These are phyloP conservation scores for Hepsetus odoe DNA, from an alignment of 2,113 vertebrate species.

Conservation along the genomic window DNA sequence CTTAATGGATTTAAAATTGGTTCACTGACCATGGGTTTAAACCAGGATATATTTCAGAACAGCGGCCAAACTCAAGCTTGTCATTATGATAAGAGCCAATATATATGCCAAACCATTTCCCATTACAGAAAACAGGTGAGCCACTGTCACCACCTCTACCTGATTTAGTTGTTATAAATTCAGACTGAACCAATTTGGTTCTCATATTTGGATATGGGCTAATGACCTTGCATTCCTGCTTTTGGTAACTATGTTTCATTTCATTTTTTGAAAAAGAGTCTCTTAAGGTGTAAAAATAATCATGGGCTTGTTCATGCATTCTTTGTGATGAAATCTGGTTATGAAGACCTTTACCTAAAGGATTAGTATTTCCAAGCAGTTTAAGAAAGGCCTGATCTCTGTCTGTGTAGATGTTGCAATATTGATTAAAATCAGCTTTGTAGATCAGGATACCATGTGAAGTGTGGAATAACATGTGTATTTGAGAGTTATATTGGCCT, in stretches of 20 bases:
- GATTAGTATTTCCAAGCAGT: not conserved
- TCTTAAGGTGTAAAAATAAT: not conserved
- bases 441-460: not conserved
- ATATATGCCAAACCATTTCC: not conserved
- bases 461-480: not conserved
- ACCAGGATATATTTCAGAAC: not conserved
- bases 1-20: too few species aligned
- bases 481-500: not conserved
- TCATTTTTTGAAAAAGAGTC: too few species aligned
- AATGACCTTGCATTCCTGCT: not conserved
- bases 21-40: not conserved
- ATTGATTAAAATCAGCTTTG: not conserved
- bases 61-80: not conserved
- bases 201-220: not conserved
- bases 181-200: not conserved
- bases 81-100: not conserved
- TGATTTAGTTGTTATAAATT: not conserved
- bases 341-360: constrained; percentile 17
- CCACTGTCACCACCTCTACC: constrained; percentile 43
- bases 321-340: not conserved
- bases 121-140: constrained; percentile 24
- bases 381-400: too few species aligned
- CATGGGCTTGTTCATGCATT: not conserved
- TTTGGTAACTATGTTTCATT: not conserved
- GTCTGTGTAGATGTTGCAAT: too few species aligned